These are phyloP conservation scores for Heterotis niloticus DNA, from an alignment of 2,113 vertebrate genomes.

Conservation along the genomic window DNA sequence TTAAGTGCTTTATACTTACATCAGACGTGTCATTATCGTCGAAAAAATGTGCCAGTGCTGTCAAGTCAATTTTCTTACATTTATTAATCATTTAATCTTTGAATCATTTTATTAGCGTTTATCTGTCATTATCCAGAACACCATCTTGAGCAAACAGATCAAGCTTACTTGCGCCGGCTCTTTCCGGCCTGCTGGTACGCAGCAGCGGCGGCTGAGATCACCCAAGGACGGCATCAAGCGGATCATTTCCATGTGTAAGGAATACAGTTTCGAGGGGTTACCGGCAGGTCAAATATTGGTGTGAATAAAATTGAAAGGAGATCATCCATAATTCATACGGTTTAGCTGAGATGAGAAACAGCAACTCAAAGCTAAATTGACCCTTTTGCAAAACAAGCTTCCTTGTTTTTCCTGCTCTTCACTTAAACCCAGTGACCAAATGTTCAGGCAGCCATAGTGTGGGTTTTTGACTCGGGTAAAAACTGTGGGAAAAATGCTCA, in stretches of 20 bases:
- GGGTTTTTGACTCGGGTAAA: background rate
- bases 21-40: too few relatives aligned
- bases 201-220: background rate
- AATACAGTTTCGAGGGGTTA: conserved; percentile 14
- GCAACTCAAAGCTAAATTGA: conserved; percentile 25
- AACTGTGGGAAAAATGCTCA: background rate
- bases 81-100: background rate
- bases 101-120: background rate
- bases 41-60: too few relatives aligned
- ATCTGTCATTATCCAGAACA: too few relatives aligned
- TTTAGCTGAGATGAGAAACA: conserved; percentile 16
- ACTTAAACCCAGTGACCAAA: conserved; percentile 28
- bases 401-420: conserved; percentile 11
- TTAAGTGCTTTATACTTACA: background rate
- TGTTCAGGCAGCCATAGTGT: conserved; percentile 11
- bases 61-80: background rate
- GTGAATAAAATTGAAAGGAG: conserved; percentile 25
- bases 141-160: background rate
- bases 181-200: background rate
- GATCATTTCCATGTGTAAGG: conserved; percentile 1
- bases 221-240: background rate
- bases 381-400: conserved; percentile 8
- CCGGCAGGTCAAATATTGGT: conserved; percentile 23
- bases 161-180: too few relatives aligned
- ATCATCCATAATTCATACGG: conserved; percentile 27